Percentiles rank a stretch among this genome's conserved stretches.
phyloP scores from a whole-genome alignment of 2,113 vertebrate genomes.

The Forbesichthys agassizii region DNA sequence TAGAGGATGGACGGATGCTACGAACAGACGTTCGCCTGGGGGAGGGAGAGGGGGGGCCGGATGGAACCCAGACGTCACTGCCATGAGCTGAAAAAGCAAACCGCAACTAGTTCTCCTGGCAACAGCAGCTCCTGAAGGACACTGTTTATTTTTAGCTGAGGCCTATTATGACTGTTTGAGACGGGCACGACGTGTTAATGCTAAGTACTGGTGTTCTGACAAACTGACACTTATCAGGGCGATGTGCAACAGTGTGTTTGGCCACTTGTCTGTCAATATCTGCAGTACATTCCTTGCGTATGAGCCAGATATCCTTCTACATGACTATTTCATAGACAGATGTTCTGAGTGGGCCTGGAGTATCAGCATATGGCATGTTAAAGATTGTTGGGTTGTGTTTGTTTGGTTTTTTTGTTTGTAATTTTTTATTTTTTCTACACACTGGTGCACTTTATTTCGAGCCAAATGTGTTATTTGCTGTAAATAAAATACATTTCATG shows the following conservation, averaged over 20 bases:
- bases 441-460: conserved; percentile 70
- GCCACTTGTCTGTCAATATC: conserved; percentile 24
- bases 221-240: conserved; percentile 31
- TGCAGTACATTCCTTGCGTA: conserved; percentile 33
- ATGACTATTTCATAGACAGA: conserved; percentile 7
- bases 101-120: conserved; percentile 47
- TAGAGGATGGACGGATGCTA: neutral
- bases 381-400: too few relatives aligned
- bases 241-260: conserved; percentile 19
- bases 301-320: conserved; percentile 32
- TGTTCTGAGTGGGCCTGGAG: conserved; percentile 1
- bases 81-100: conserved; percentile 17
- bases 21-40: too few relatives aligned
- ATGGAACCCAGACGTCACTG: neutral
- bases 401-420: neutral
- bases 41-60: neutral
- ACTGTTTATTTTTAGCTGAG: conserved; percentile 57
- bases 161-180: conserved; percentile 35
- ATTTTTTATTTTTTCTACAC: too few relatives aligned
- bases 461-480: conserved; percentile 63
- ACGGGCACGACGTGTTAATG: conserved; percentile 8
- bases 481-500: conserved; percentile 27
- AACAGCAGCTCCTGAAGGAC: conserved; percentile 54
- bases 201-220: conserved; percentile 28
- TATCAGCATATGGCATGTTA: conserved; percentile 41